Evolutionary conservation across 2,888 invertebrate genomes (phyloP).

Genomic region (Deilephila porcellus): DNA sequence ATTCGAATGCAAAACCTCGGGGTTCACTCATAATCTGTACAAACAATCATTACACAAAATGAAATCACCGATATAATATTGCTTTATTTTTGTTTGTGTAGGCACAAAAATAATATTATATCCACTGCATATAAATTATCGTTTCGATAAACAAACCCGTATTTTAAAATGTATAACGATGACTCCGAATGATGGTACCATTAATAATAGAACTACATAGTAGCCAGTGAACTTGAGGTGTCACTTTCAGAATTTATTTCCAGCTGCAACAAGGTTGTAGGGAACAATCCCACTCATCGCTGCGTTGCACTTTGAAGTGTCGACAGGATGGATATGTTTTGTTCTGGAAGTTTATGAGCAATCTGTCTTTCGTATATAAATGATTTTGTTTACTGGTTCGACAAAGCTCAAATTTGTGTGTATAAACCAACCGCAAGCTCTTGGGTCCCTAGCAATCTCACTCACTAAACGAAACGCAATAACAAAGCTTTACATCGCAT

Average conservation of each 20-base stretch:
- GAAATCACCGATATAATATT: background rate
- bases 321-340: background rate
- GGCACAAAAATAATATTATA: background rate
- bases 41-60: background rate
- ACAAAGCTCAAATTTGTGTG: too few relatives aligned
- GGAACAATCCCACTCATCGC: background rate
- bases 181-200: background rate
- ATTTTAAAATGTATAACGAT: background rate
- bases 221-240: constrained; percentile 11
- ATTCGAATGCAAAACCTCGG: too few relatives aligned
- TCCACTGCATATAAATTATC: background rate
- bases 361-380: background rate
- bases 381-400: too few relatives aligned
- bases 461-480: too few relatives aligned
- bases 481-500: too few relatives aligned
- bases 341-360: constrained; percentile 9
- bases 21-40: too few relatives aligned
- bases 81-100: background rate
- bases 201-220: constrained; percentile 5
- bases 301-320: background rate
- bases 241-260: constrained; percentile 23
- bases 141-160: background rate
- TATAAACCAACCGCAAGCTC: too few relatives aligned
- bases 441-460: too few relatives aligned
- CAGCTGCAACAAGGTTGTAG: constrained; percentile 15